Percentiles rank a stretch among this genome's conserved stretches.
Conservation (phyloP, 2,888 invertebrate genomes). For the Argynnis bischoffii region DNA sequence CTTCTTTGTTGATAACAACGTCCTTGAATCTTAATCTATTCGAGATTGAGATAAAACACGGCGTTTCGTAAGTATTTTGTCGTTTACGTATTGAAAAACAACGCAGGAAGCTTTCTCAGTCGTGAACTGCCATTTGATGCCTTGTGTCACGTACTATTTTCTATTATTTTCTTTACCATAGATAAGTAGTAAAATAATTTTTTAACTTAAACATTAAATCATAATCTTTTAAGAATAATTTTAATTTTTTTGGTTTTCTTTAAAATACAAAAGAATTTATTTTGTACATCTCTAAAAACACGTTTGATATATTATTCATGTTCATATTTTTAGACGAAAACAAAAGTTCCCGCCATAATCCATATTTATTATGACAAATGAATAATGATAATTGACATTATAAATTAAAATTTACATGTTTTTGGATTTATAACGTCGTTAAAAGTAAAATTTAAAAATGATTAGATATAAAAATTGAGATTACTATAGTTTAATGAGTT, state of each 20-base stretch:
- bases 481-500: not conserved
- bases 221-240: not conserved
- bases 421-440: no score
- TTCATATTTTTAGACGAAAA: not conserved
- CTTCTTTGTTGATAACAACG: slow-evolving; percentile 15
- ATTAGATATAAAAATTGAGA: no score
- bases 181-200: not conserved
- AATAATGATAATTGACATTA: not conserved
- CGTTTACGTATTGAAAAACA: not conserved
- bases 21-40: slow-evolving; percentile 10
- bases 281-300: no score
- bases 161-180: slow-evolving; percentile 11
- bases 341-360: slow-evolving; percentile 11
- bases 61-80: not conserved
- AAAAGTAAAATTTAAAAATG: no score
- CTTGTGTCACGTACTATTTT: slow-evolving; percentile 4
- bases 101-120: no score
- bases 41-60: slow-evolving; percentile 2
- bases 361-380: slow-evolving; percentile 3
- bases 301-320: no score
- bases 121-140: not conserved
- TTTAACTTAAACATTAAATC: not conserved
- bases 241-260: not conserved
- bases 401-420: not conserved
- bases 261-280: no score